phyloP scores from a whole-genome alignment of 53 echinoderm and acorn worm genomes.

The Mesocentrotus franciscanus region DNA sequence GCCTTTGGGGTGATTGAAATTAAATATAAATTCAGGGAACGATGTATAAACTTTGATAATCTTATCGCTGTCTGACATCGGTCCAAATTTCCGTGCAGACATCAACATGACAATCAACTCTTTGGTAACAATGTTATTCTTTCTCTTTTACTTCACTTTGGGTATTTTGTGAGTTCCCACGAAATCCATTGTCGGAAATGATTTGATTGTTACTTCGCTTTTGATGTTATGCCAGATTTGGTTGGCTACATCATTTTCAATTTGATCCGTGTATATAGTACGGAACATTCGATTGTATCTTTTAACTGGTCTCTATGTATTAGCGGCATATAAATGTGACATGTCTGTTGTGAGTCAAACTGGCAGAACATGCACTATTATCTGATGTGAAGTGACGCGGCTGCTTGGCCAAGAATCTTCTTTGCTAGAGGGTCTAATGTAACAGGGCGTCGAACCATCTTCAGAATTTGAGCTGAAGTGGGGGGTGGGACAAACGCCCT shows the following conservation, averaged over 20 bases:
- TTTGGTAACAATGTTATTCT: slow-evolving; percentile 8
- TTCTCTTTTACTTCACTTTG: background rate
- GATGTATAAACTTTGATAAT: background rate
- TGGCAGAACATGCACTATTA: background rate
- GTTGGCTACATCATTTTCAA: slow-evolving; percentile 12
- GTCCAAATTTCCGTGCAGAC: slow-evolving; percentile 7
- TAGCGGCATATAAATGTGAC: slow-evolving; percentile 7
- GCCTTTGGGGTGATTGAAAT: slow-evolving; percentile 18
- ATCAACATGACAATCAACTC: slow-evolving; percentile 30
- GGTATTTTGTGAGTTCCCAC: background rate
- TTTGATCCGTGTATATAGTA: background rate
- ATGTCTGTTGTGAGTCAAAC: background rate
- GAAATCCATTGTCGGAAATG: slow-evolving; percentile 15
- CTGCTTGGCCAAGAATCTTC: slow-evolving; percentile 13
- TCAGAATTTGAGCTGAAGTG: background rate
- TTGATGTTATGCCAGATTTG: background rate
- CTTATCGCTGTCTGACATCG: slow-evolving; percentile 43
- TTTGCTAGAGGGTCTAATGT: background rate
- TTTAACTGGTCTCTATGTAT: background rate
- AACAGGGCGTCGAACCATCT: background rate
- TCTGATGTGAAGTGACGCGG: background rate
- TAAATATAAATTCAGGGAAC: background rate
- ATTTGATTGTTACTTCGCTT: background rate
- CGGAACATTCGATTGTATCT: background rate
- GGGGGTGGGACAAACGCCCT: too few relatives aligned